Conservation (phyloP, 2,113 vertebrate species). For the Labrus mixtus region DNA sequence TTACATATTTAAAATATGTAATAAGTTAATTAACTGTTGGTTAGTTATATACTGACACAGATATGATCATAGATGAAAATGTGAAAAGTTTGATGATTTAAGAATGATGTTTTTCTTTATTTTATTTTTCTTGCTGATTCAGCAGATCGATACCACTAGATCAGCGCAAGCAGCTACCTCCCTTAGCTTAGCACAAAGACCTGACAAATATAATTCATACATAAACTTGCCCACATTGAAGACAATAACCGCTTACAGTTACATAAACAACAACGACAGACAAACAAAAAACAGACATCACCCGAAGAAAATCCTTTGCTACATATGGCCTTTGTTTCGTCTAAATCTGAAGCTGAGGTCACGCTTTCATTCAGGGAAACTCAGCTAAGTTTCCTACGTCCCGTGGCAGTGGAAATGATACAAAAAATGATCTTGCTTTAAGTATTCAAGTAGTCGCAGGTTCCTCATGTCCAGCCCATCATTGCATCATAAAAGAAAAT, state of each 20-base stretch:
- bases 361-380: not conserved
- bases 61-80: not conserved
- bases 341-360: slow-evolving; percentile 5
- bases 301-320: not conserved
- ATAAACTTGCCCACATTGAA: not conserved
- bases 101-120: no score
- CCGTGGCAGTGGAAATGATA: not conserved
- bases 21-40: not conserved
- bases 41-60: not conserved
- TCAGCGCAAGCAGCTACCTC: not conserved
- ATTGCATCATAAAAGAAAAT: no score
- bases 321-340: slow-evolving; percentile 6
- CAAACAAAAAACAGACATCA: no score
- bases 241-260: not conserved
- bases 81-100: not conserved
- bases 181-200: slow-evolving; percentile 7
- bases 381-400: not conserved
- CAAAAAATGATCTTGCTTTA: not conserved
- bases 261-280: not conserved
- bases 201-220: not conserved
- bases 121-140: no score
- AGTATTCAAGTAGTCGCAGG: slow-evolving; percentile 17
- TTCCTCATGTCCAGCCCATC: not conserved
- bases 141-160: no score
- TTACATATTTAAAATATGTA: not conserved